Conservation (phyloP, 2,113 vertebrate species). For the Callopanchax toddi region DNA sequence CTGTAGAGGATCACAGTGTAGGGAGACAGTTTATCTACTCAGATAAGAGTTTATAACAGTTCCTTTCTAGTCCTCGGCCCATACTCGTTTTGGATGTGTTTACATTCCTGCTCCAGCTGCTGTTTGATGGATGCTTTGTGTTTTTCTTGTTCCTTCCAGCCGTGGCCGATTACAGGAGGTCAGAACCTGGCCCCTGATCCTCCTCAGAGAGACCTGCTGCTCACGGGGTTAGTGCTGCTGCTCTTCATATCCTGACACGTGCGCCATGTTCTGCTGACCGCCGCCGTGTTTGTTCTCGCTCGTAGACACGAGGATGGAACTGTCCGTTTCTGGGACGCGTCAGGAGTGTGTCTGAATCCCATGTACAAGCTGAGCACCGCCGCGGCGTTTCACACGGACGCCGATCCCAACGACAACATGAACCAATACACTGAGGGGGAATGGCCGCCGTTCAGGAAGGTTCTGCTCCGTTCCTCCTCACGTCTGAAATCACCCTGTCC, state of each 20-base stretch:
- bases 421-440: conserved; percentile 89
- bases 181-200: conserved; percentile 88
- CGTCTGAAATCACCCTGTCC: no score
- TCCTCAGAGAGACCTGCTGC: conserved; percentile 93
- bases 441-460: conserved; percentile 97
- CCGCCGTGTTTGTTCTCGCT: background rate
- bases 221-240: conserved; percentile 87
- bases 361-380: conserved; percentile 95
- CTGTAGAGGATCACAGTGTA: no score
- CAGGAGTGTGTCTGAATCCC: conserved; percentile 91
- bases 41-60: no score
- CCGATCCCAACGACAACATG: conserved; percentile 91
- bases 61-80: no score
- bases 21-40: no score
- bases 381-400: conserved; percentile 89
- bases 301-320: conserved; percentile 94
- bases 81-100: no score
- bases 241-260: background rate
- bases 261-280: background rate
- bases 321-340: conserved; percentile 96
- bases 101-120: no score
- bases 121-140: no score
- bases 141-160: conserved; percentile 73
- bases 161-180: conserved; percentile 93
- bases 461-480: conserved; percentile 36